These are phyloP conservation scores for Pelobates fuscus DNA, from an alignment of 2,113 vertebrate species.

Conservation along the genomic window DNA sequence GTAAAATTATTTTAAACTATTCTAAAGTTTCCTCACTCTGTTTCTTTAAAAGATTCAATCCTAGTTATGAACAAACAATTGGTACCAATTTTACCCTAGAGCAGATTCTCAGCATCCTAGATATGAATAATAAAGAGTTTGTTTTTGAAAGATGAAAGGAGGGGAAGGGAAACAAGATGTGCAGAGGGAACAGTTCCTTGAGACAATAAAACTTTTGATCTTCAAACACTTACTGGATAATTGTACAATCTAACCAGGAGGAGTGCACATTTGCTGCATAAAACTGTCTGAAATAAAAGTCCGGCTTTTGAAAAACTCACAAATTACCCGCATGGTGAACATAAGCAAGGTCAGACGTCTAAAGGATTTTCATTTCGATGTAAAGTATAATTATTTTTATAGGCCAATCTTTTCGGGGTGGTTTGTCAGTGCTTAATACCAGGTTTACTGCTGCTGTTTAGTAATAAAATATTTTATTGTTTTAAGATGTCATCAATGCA, in stretches of 20 bases:
- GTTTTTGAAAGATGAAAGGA: conserved; percentile 36
- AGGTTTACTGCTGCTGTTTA: conserved; percentile 1
- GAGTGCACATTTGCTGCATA: background rate
- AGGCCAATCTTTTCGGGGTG: background rate
- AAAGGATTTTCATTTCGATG: conserved; percentile 5
- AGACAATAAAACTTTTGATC: conserved; percentile 42
- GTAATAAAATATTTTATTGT: background rate
- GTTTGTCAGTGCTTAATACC: background rate
- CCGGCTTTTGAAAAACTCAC: conserved; percentile 13
- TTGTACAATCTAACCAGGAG: conserved; percentile 17
- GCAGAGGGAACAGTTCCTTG: conserved; percentile 24
- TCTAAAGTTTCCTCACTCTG: background rate
- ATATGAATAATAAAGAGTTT: conserved; percentile 33
- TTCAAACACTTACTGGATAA: conserved; percentile 27
- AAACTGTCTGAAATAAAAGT: conserved; percentile 31
- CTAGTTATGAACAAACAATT: conserved; percentile 41
- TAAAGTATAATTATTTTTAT: conserved; percentile 10
- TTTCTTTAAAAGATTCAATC: conserved; percentile 8
- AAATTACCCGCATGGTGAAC: background rate
- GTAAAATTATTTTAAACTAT: too few relatives aligned
- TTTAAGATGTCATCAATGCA: background rate
- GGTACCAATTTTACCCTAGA: conserved; percentile 42
- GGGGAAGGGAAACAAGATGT: conserved; percentile 28
- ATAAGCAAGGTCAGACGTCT: conserved; percentile 7
- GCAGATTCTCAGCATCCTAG: conserved; percentile 16